These are phyloP conservation scores for Megathymus violae DNA, from an alignment of 1,140 invertebrate genomes.

Conservation along the genomic window DNA sequence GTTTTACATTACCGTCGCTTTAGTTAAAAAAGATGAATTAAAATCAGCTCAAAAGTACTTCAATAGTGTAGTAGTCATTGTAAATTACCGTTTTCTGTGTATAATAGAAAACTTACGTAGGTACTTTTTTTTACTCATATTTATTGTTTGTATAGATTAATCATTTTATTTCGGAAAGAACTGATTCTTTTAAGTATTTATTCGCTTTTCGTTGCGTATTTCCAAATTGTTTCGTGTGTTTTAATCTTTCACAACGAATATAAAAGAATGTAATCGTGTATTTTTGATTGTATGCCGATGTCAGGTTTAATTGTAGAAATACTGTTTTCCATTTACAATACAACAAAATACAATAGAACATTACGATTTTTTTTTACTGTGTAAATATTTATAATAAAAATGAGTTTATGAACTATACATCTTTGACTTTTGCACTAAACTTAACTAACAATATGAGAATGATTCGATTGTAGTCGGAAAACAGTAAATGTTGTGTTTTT, in stretches of 20 bases:
- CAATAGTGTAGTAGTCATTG: not conserved
- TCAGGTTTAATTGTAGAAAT: not conserved
- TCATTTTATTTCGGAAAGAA: conserved; percentile 25
- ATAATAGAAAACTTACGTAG: conserved; percentile 5
- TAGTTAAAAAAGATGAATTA: no score
- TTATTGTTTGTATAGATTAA: conserved; percentile 24
- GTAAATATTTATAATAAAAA: not conserved
- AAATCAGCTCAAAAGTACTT: not conserved
- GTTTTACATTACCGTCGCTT: no score
- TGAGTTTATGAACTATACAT: not conserved
- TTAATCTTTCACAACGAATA: conserved; percentile 13
- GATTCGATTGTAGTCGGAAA: conserved; percentile 41
- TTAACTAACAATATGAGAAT: no score
- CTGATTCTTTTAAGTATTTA: conserved; percentile 33
- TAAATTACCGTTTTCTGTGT: conserved; percentile 9
- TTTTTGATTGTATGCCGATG: conserved; percentile 14
- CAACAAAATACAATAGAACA: not conserved
- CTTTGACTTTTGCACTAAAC: not conserved
- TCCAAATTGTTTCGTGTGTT: conserved; percentile 13
- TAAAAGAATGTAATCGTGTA: conserved; percentile 1
- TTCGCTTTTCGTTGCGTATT: conserved; percentile 15
- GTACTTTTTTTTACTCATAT: conserved; percentile 5
- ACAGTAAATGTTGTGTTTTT: conserved; percentile 34
- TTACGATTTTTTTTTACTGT: not conserved
- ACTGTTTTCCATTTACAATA: conserved; percentile 16